Percentiles rank a stretch among this genome's conserved stretches.
These are phyloP conservation scores for Caretta caretta DNA, from an alignment of 2,113 vertebrate genomes.

Conservation along the genomic window DNA sequence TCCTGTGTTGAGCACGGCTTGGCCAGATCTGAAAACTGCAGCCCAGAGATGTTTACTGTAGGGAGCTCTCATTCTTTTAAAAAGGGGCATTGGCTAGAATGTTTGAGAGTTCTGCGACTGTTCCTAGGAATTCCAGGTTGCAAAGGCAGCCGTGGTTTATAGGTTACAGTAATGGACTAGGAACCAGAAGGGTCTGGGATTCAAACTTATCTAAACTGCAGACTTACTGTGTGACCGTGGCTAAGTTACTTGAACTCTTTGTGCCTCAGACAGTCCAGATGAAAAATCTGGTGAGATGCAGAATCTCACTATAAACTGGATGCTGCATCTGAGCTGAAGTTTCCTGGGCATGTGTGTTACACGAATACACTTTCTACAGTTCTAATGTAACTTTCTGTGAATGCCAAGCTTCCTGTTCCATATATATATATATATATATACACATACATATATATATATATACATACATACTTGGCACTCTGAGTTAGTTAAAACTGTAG, in stretches of 20 bases:
- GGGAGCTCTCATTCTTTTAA: conserved; percentile 17
- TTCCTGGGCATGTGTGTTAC: background rate
- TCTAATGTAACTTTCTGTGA: conserved; percentile 11
- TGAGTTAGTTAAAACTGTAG: conserved; percentile 29
- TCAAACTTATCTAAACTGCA: background rate
- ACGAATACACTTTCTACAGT: background rate
- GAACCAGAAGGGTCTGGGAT: background rate
- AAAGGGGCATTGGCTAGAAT: background rate
- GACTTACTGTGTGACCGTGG: background rate
- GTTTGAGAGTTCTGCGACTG: conserved; percentile 4
- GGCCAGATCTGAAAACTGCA: background rate
- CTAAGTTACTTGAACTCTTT: background rate
- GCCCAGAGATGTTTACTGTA: background rate
- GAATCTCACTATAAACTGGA: background rate
- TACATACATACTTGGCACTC: background rate
- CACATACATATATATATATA: background rate
- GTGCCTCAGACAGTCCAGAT: background rate
- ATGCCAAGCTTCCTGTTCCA: background rate
- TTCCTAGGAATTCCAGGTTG: background rate
- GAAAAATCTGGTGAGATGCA: background rate
- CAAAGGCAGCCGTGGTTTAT: background rate
- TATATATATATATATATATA: background rate
- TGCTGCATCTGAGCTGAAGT: background rate
- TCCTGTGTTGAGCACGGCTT: background rate
- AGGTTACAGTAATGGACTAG: background rate